Conservation (phyloP, 2,113 vertebrate genomes). For the Rhadina sibilatrix region DNA sequence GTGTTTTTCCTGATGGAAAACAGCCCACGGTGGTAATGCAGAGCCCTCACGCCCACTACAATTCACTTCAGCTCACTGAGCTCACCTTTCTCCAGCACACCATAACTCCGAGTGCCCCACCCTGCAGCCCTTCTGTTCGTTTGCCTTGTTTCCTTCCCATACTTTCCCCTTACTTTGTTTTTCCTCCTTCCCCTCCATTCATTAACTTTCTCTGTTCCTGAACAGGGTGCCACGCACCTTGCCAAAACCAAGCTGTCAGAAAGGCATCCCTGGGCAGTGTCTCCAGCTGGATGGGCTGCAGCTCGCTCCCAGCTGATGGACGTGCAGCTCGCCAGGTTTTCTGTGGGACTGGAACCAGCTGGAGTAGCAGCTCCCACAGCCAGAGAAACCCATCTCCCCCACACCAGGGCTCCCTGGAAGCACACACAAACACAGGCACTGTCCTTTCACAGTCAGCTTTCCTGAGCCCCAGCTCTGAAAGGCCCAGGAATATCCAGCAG, state of each 20-base stretch:
- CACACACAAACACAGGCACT: background rate
- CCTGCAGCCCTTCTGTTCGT: background rate
- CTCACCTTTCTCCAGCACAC: background rate
- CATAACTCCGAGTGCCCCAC: accelerated
- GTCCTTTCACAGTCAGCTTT: background rate
- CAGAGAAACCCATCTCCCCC: background rate
- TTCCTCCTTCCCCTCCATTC: too few species aligned
- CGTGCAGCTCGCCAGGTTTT: background rate
- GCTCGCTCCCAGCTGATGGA: background rate
- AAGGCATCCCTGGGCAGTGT: background rate
- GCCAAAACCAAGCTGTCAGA: accelerated
- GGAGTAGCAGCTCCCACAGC: background rate
- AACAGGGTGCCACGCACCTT: accelerated
- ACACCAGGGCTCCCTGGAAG: background rate
- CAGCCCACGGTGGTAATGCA: accelerated
- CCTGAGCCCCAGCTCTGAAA: background rate
- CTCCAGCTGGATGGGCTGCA: background rate
- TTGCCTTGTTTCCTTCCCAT: background rate
- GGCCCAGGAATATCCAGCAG: background rate
- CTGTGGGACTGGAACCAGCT: background rate
- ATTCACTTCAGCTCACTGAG: background rate
- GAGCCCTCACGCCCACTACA: too few species aligned
- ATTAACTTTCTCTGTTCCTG: background rate
- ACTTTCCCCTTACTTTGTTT: background rate
- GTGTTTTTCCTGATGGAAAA: background rate